Evolutionary conservation across 2,797 vertebrate species (phyloP).

Genomic region (Epinephelus coioides): DNA sequence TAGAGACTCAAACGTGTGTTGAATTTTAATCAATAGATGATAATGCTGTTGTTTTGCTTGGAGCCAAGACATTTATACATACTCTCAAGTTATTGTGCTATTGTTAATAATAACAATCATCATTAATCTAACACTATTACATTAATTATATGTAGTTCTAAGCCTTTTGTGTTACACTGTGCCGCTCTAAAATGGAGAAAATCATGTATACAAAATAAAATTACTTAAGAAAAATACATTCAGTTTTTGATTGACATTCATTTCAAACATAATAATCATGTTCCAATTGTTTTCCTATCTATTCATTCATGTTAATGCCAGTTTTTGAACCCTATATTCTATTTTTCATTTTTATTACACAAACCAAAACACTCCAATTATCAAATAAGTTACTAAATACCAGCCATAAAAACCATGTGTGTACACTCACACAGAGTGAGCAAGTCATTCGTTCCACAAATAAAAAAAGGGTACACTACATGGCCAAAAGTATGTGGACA

Average conservation of each 20-base stretch:
- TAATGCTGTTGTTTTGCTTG: constrained; percentile 16
- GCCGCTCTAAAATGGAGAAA: constrained; percentile 45
- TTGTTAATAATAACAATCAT: constrained; percentile 1
- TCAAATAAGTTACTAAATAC: background rate
- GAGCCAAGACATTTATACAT: background rate
- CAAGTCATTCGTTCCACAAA: background rate
- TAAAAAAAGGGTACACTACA: background rate
- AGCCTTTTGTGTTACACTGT: constrained; percentile 43
- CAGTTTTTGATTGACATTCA: constrained; percentile 57
- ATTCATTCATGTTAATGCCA: background rate
- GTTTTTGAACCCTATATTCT: background rate
- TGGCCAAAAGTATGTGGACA: background rate
- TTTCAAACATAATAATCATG: constrained; percentile 42
- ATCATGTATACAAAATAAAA: constrained; percentile 66
- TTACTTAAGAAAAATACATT: constrained; percentile 40
- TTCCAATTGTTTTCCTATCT: background rate
- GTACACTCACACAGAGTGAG: background rate
- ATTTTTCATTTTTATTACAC: background rate
- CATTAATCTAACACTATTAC: constrained; percentile 13
- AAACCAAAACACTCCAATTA: background rate
- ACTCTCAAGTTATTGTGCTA: background rate
- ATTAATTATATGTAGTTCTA: constrained; percentile 18
- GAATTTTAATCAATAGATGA: background rate
- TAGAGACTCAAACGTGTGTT: constrained; percentile 13
- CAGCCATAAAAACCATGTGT: background rate